phyloP scores from a whole-genome alignment of 2,797 vertebrate genomes.

The Sebastes oblongus region DNA sequence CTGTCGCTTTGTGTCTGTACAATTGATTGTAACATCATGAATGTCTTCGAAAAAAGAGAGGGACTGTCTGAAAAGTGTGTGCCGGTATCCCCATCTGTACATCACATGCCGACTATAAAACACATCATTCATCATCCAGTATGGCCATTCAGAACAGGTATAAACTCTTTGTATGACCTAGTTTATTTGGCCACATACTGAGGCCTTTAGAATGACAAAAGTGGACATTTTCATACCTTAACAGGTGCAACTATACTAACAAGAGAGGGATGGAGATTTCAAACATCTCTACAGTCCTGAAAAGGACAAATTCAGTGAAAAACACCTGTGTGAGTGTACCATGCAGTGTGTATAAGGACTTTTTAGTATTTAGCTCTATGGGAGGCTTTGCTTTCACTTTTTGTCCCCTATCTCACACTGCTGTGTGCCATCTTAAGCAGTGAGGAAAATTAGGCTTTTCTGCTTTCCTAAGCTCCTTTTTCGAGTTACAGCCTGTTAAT shows the following conservation, averaged over 20 bases:
- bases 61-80: background rate
- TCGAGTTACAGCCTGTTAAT: conserved; percentile 10
- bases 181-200: background rate
- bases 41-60: background rate
- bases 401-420: background rate
- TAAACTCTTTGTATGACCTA: background rate
- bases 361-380: background rate
- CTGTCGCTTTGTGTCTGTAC: background rate
- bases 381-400: background rate
- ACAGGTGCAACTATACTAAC: conserved; percentile 21
- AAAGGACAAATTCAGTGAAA: conserved; percentile 21
- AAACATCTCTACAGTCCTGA: background rate
- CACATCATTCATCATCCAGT: background rate
- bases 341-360: background rate
- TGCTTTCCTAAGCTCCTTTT: conserved; percentile 2
- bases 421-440: background rate
- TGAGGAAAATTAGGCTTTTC: background rate
- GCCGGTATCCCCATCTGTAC: background rate
- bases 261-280: conserved; percentile 6
- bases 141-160: background rate
- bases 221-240: background rate
- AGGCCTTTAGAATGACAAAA: background rate
- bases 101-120: background rate
- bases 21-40: background rate
- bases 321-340: conserved; percentile 9